Evolutionary conservation across 2,888 invertebrate species (phyloP).

Genomic region (Pseudolycoriella hygida): DNA sequence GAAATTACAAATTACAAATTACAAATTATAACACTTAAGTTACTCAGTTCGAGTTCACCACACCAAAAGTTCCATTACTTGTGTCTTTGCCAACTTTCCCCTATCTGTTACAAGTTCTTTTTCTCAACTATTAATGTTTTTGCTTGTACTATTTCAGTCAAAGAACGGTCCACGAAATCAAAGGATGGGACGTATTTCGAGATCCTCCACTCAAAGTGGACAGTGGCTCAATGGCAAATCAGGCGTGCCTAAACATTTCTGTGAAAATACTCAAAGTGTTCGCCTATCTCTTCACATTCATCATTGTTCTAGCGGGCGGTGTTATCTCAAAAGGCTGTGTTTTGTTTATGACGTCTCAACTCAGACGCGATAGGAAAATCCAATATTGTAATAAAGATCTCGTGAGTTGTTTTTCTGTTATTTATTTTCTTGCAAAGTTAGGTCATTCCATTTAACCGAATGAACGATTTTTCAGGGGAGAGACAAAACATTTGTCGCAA

Average conservation of each 20-base stretch:
- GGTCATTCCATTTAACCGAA: background rate
- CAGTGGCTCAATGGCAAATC: constrained; percentile 75
- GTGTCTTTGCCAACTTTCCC: no score
- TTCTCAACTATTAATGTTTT: no score
- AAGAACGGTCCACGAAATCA: constrained; percentile 69
- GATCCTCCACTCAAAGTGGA: constrained; percentile 79
- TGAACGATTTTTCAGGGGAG: constrained; percentile 39
- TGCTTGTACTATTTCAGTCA: constrained; percentile 39
- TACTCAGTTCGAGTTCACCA: no score
- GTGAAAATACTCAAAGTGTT: constrained; percentile 69
- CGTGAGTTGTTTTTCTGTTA: constrained; percentile 43
- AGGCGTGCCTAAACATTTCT: constrained; percentile 69
- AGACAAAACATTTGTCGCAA: constrained; percentile 69
- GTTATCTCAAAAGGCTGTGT: constrained; percentile 78
- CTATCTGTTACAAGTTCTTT: no score
- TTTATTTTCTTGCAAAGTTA: background rate
- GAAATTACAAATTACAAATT: no score
- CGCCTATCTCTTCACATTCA: constrained; percentile 71
- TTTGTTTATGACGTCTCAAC: constrained; percentile 83
- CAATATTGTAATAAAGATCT: constrained; percentile 72
- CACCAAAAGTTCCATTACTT: no score
- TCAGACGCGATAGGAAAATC: constrained; percentile 56
- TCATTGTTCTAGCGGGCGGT: constrained; percentile 67
- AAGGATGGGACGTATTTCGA: constrained; percentile 95
- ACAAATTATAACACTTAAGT: no score